Percentiles rank a stretch among this genome's conserved stretches.
phyloP scores from a whole-genome alignment of 2,888 invertebrate species.

The Drosophila nr. perissopoda region DNA sequence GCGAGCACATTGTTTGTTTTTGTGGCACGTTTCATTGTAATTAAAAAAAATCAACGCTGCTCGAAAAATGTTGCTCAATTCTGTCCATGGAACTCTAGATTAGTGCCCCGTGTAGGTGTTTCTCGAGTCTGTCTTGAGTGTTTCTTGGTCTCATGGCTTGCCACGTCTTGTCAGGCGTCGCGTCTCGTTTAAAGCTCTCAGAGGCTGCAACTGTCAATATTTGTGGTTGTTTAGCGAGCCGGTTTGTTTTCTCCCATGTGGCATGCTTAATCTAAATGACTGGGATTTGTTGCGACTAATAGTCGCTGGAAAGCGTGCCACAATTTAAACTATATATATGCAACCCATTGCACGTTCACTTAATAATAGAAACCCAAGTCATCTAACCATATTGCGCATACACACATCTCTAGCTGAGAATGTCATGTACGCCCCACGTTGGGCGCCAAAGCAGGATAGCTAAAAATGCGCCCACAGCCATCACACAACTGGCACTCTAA shows the following conservation, averaged over 20 bases:
- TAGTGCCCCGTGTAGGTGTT: slow-evolving; percentile 46
- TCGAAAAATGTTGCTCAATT: slow-evolving; percentile 44
- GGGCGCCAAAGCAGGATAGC: slow-evolving; percentile 28
- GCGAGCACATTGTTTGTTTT: slow-evolving; percentile 70
- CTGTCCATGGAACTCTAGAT: slow-evolving; percentile 23
- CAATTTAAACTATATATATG: neutral
- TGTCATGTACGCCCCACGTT: slow-evolving; percentile 44
- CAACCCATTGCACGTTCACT: slow-evolving; percentile 8
- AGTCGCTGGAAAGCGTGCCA: slow-evolving; percentile 16
- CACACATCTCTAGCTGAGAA: slow-evolving; percentile 28
- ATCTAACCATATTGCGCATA: slow-evolving; percentile 14
- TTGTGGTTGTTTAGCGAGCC: slow-evolving; percentile 30
- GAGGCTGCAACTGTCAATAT: slow-evolving; percentile 55
- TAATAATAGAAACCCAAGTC: slow-evolving; percentile 16
- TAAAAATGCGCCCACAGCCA: slow-evolving; percentile 35
- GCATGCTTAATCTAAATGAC: slow-evolving; percentile 31
- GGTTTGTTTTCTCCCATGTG: slow-evolving; percentile 30
- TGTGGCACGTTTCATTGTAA: slow-evolving; percentile 76
- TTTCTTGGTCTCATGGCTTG: slow-evolving; percentile 1
- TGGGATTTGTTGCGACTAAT: slow-evolving; percentile 20
- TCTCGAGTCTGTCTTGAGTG: slow-evolving; percentile 19
- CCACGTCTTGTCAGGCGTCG: slow-evolving; percentile 5
- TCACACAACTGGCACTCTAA: slow-evolving; percentile 35
- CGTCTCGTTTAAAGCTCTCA: slow-evolving; percentile 27
- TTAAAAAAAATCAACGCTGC: slow-evolving; percentile 64